Percentiles rank a stretch among this genome's conserved stretches.
phyloP scores from a whole-genome alignment of 2,888 invertebrate species.

The Lasioglossum vierecki region DNA sequence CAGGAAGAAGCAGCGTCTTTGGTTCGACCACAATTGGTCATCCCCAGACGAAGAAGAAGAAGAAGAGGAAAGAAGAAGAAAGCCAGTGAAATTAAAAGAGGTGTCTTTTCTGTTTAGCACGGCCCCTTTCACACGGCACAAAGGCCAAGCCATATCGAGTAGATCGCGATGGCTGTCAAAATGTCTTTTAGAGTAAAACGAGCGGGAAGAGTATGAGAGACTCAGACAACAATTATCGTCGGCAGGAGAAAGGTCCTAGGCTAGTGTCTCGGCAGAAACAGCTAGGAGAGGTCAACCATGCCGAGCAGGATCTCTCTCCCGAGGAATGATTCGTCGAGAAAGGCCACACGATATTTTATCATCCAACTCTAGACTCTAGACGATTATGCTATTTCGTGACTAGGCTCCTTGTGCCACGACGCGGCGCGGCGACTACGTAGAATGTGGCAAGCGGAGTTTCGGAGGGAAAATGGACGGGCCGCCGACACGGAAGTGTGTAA shows the following conservation, averaged over 20 bases:
- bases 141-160: slow-evolving; percentile 42
- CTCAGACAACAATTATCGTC: slow-evolving; percentile 57
- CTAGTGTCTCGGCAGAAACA: slow-evolving; percentile 30
- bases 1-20: not conserved
- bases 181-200: slow-evolving; percentile 38
- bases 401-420: not conserved
- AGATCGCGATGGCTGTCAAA: slow-evolving; percentile 55
- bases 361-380: not conserved
- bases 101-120: slow-evolving; percentile 12
- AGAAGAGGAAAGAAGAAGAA: not conserved
- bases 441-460: slow-evolving; percentile 12
- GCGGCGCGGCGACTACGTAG: not conserved
- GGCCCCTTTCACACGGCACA: slow-evolving; percentile 52
- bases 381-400: slow-evolving; percentile 1
- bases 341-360: slow-evolving; percentile 41
- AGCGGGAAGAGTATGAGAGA: slow-evolving; percentile 9
- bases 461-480: not conserved
- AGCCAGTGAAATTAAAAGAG: slow-evolving; percentile 25
- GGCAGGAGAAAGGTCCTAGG: slow-evolving; percentile 59
- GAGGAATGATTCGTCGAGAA: slow-evolving; percentile 41
- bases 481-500: not conserved
- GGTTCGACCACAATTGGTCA: slow-evolving; percentile 10
- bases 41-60: not conserved
- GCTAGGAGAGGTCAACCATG: slow-evolving; percentile 60
- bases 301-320: slow-evolving; percentile 49